Evolutionary conservation across 2,888 invertebrate genomes (phyloP), one percentile per base, ranked within the genome.

Genomic region (Sthenelais limicola): DNA sequence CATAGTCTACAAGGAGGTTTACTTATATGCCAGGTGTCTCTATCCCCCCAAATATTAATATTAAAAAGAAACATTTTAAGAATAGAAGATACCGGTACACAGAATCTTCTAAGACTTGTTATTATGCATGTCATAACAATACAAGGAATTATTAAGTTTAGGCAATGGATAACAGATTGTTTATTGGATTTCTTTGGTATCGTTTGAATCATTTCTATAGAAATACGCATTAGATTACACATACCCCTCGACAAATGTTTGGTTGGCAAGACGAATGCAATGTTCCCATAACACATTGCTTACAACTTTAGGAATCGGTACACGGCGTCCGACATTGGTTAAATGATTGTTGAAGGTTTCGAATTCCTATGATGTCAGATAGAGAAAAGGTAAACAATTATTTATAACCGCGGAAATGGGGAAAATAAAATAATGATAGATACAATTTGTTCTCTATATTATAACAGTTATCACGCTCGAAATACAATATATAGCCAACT

Each of bases 231-330:
- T 32, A 28, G 12, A 30, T 56, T 18, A 38, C 9, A 68, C 82
- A 77, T 77, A 94, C 96, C 35, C 98, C 90, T 98, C 98, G 0
- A 98, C 97, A 76, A 98, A 90, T 35, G 95, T 91, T 84, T 94
- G 93, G 4, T 95, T 94, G 7, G 95, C 91, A 73, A 95, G 92
- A 84, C 94, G 93, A 0, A 96, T 93, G 62, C 95, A 92, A 86
- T 94, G 93, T 82, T 94, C 92, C 98, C 97, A 98, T 5, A 98
- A 88, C 0, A 92, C 90, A 67, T 91, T 91, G 67, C 91, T 89
- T 0, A 94, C 92, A 73, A 92, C 92, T 12, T 89, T 86, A 15
- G 94, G 92, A 71, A 97, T 89, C 0, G 93, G 91, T 18, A 95
- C 91, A 80, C 91, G 91, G 32, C 90, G 89, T 0, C 92, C 90